Percentiles rank a stretch among this genome's conserved stretches.
Evolutionary conservation across 2,888 invertebrate species (phyloP).

Genomic region (Calameuta idolon): DNA sequence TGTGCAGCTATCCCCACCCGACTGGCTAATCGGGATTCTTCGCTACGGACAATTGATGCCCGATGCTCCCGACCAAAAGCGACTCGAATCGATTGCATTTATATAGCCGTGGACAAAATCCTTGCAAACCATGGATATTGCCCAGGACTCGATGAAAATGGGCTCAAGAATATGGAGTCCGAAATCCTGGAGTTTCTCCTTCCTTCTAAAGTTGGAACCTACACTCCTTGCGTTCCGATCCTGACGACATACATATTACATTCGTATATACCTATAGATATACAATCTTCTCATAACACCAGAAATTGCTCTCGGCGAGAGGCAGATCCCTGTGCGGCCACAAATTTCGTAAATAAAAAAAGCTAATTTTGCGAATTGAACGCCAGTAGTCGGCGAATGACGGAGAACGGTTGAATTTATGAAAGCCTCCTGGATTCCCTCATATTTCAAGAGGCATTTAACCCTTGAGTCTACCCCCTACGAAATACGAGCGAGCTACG

Average conservation of each 20-base stretch:
- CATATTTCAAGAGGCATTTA: constrained; percentile 9
- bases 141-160: neutral
- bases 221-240: no score
- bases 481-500: neutral
- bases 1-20: no score
- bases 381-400: constrained; percentile 2
- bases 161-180: neutral
- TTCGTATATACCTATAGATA: neutral
- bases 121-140: no score
- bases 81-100: neutral
- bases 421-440: neutral
- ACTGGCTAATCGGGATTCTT: no score
- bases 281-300: neutral
- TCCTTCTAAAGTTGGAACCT: neutral
- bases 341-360: neutral
- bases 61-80: no score
- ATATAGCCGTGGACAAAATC: neutral
- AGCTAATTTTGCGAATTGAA: constrained; percentile 1
- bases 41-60: no score
- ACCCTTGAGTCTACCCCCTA: neutral
- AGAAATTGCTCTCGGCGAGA: neutral
- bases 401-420: constrained; percentile 6
- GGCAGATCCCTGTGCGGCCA: neutral
- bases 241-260: neutral
- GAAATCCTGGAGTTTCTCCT: neutral